phyloP scores from a whole-genome alignment of 2,113 vertebrate species.

The Microcebus lehilahytsara region DNA sequence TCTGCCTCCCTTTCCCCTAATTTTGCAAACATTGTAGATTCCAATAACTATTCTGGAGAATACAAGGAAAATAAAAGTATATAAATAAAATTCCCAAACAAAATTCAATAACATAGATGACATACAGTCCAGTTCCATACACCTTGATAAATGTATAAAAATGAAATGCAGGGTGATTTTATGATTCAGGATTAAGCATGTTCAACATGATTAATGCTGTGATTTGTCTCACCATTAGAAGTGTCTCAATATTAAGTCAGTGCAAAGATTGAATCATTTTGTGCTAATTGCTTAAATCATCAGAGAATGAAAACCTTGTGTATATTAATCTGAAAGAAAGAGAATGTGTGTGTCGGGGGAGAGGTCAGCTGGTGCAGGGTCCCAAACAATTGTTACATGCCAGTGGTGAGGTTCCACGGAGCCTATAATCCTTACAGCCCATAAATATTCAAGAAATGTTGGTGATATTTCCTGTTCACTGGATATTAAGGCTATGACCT shows the following conservation, averaged over 20 bases:
- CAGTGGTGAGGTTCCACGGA: background rate
- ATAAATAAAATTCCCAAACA: background rate
- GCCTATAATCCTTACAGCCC: too few species aligned
- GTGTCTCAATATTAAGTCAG: background rate
- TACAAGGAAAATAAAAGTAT: background rate
- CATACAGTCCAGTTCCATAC: background rate
- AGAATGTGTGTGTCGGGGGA: too few species aligned
- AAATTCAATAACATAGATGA: background rate
- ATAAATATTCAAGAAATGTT: background rate
- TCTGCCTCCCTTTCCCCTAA: fast-evolving
- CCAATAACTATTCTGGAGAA: background rate
- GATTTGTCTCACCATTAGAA: background rate
- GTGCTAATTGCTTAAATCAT: background rate
- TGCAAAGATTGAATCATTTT: background rate
- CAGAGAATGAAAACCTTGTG: background rate
- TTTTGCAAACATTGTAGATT: background rate
- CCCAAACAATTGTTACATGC: background rate
- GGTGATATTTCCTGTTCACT: background rate
- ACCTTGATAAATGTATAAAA: background rate
- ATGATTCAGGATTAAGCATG: background rate
- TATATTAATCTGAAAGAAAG: background rate
- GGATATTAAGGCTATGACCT: background rate
- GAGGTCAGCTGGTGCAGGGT: fast-evolving
- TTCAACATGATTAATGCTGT: background rate
- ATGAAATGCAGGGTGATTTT: background rate